Conservation (phyloP, 2,888 invertebrate genomes). For the Ormyrus rosae region DNA sequence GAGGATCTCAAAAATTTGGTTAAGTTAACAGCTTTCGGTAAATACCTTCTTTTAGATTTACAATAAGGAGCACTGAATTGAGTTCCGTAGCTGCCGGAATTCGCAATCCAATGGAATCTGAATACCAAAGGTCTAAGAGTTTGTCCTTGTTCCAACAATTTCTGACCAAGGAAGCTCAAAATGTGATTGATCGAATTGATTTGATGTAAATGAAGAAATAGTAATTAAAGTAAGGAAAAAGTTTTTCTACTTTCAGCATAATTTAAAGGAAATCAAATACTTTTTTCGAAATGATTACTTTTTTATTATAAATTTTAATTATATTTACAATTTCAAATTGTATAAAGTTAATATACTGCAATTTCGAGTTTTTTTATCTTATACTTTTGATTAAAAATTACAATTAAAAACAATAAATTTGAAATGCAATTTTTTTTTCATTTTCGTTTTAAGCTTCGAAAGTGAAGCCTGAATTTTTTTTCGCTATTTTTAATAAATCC, state of each 20-base stretch:
- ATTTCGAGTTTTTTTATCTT: too few species aligned
- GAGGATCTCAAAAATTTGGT: conserved; percentile 4
- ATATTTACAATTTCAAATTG: too few species aligned
- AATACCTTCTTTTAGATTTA: conserved; percentile 58
- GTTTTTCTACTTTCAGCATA: conserved; percentile 1
- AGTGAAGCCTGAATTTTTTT: too few species aligned
- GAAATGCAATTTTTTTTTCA: too few species aligned
- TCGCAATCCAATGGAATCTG: conserved; percentile 70
- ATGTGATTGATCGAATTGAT: conserved; percentile 32
- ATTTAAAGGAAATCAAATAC: neutral
- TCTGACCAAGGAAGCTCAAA: conserved; percentile 52
- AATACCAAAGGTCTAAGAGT: conserved; percentile 66
- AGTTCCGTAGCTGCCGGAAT: conserved; percentile 70
- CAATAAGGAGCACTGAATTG: conserved; percentile 68
- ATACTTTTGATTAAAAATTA: too few species aligned
- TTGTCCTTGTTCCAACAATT: conserved; percentile 50
- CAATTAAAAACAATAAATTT: too few species aligned
- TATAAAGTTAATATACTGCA: too few species aligned
- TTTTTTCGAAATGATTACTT: neutral
- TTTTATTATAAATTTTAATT: too few species aligned
- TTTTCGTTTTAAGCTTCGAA: too few species aligned
- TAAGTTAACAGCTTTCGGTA: conserved; percentile 34
- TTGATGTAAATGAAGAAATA: conserved; percentile 41
- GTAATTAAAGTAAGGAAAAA: conserved; percentile 39
- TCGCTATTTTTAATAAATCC: too few species aligned